phyloP scores from a whole-genome alignment of 2,797 vertebrate genomes.

The Chloroceryle amazona region DNA sequence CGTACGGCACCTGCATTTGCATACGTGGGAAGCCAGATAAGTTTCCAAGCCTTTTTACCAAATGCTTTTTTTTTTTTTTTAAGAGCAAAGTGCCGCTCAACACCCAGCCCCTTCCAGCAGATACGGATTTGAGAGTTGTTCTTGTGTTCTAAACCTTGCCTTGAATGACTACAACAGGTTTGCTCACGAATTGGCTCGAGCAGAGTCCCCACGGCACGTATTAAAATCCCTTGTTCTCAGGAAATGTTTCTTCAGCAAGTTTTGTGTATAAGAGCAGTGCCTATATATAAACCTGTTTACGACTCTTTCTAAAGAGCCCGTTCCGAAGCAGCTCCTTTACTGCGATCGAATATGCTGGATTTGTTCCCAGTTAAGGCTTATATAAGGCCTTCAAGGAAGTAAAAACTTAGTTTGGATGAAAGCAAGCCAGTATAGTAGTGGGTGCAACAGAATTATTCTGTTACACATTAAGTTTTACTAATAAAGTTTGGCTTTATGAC shows the following conservation, averaged over 20 bases:
- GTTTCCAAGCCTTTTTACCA: neutral
- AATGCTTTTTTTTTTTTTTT: neutral
- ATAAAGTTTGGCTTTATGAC: neutral
- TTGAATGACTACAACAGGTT: neutral
- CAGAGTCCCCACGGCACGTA: neutral
- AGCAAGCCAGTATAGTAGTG: constrained; percentile 28
- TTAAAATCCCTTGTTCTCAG: neutral
- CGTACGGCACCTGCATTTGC: constrained; percentile 13
- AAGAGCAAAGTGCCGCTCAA: neutral
- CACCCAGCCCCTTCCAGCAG: neutral
- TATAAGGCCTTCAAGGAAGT: constrained; percentile 52
- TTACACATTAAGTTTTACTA: constrained; percentile 49
- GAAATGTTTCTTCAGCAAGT: constrained; percentile 6
- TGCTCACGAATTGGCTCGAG: neutral
- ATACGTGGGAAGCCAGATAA: constrained; percentile 15
- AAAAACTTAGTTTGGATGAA: constrained; percentile 36
- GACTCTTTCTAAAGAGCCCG: constrained; percentile 18
- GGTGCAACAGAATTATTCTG: constrained; percentile 34
- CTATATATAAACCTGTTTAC: constrained; percentile 64
- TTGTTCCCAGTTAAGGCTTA: constrained; percentile 48
- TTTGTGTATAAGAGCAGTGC: neutral
- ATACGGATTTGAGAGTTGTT: neutral
- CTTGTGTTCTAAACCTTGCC: neutral
- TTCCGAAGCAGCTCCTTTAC: constrained; percentile 55
- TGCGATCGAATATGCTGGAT: constrained; percentile 50